These are phyloP conservation scores for Epirrita christyi DNA, from an alignment of 2,888 invertebrate species.

Conservation along the genomic window DNA sequence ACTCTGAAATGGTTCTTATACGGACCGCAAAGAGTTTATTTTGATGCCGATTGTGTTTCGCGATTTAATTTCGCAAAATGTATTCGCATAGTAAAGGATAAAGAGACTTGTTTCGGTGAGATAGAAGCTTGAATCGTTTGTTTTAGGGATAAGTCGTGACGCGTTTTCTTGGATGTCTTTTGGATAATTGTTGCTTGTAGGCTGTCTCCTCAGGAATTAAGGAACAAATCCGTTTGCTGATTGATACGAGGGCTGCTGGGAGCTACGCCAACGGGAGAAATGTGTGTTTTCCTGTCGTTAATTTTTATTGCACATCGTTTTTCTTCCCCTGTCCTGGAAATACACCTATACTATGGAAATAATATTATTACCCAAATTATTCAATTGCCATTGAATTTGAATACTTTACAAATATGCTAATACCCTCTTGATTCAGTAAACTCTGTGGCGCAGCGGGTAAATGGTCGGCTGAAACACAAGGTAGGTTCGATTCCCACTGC, in stretches of 20 bases:
- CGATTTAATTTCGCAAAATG: slow-evolving; percentile 59
- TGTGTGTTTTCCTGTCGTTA: slow-evolving; percentile 58
- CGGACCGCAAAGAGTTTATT: slow-evolving; percentile 47
- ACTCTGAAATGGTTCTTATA: slow-evolving; percentile 47
- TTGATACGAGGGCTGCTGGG: slow-evolving; percentile 65
- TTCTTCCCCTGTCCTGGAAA: slow-evolving; percentile 40
- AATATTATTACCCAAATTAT: too few relatives aligned
- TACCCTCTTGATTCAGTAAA: too few relatives aligned
- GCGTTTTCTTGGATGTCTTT: slow-evolving; percentile 55
- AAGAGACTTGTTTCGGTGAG: slow-evolving; percentile 43
- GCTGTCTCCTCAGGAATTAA: slow-evolving; percentile 80
- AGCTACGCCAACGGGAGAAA: slow-evolving; percentile 40
- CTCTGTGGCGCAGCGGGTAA: too few relatives aligned
- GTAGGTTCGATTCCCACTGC: too few relatives aligned
- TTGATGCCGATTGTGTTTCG: slow-evolving; percentile 38
- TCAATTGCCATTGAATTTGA: too few relatives aligned
- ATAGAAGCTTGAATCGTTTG: slow-evolving; percentile 53
- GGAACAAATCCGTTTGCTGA: slow-evolving; percentile 79
- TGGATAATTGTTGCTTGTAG: slow-evolving; percentile 81
- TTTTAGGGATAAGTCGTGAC: slow-evolving; percentile 34
- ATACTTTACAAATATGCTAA: too few relatives aligned
- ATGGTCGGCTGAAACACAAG: too few relatives aligned
- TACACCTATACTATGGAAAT: too few relatives aligned
- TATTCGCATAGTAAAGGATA: slow-evolving; percentile 43
- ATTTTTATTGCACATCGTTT: slow-evolving; percentile 70